phyloP scores from a whole-genome alignment of 2,888 invertebrate species.

The Platycnemis pennipes region DNA sequence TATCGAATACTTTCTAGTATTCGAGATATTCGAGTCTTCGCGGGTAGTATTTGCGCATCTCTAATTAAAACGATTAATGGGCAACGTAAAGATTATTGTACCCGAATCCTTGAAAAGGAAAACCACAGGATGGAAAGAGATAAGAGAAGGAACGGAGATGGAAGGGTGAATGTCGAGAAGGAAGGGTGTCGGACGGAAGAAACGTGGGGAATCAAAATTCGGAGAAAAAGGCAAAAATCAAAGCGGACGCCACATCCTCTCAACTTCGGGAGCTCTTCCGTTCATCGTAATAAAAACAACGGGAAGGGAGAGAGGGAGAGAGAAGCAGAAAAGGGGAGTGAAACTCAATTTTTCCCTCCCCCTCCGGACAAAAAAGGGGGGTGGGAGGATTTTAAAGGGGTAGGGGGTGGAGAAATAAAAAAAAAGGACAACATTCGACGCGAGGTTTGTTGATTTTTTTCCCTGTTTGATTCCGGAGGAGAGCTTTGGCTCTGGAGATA shows the following conservation, averaged over 20 bases:
- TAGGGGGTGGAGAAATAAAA: not conserved
- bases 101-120: no score
- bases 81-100: no score
- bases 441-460: conserved; percentile 64
- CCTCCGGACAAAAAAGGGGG: not conserved
- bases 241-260: conserved; percentile 51
- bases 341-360: not conserved
- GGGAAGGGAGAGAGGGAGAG: not conserved
- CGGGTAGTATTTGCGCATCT: no score
- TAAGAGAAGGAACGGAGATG: no score
- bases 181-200: not conserved
- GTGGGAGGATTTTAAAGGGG: no score
- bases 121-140: no score
- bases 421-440: conserved; percentile 53
- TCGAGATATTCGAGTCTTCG: no score
- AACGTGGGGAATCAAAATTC: conserved; percentile 5
- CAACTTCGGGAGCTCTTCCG: conserved; percentile 45
- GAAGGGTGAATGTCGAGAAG: not conserved
- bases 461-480: conserved; percentile 65
- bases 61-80: no score
- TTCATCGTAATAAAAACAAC: conserved; percentile 26
- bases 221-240: conserved; percentile 36
- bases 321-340: not conserved
- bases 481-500: conserved; percentile 48
- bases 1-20: no score